Evolutionary conservation across 2,888 invertebrate genomes (phyloP), one percentile per base, ranked within the genome.

Genomic region (Cerceris rybyensis): DNA sequence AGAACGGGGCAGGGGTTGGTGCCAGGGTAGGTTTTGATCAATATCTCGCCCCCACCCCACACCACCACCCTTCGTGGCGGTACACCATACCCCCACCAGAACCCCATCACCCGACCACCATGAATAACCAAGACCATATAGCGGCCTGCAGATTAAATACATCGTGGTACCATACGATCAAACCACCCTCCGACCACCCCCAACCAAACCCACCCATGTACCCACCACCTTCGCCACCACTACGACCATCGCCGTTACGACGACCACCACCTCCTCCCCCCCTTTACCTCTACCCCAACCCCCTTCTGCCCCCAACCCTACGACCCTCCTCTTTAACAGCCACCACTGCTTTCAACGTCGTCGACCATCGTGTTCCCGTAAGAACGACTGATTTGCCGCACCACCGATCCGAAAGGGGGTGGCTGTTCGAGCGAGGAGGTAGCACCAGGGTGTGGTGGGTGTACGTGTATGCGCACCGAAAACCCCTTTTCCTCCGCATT

Each of bases 1-100:
- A 77, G 82, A 80, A 82, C 75, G 75, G 69, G 79, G 81, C 84
- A 86, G 89, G 88, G 85, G 90, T 89, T 89, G 91, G 90, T 91
- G 91, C 91, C 91, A 91, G 91, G 92, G 92, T 92, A 91, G 92
- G 90, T 92, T 92, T 92, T 92, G 92, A 92, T 92, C 92, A 92
- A 92, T 91, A 92, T 92, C 92, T 92, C 91, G 90, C 89, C 91
- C 91, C 91, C 91, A 90, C 89, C 88, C 89, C 88, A 83, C 85
- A 86, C 84, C 89, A 87, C 88, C 82, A 88, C 89, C 89, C 87
- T 88, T 88, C 88, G 86, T 85, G 86, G 87, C 87, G 87, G 90
- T 88, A 90, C 89, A 90, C 89, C 91, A 89, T 91, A 79, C 88
- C 87, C 88, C 88, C 88, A 82, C 87, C 81, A 82, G 80, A 77